phyloP scores from a whole-genome alignment of 2,888 invertebrate species.

The Keiferia lycopersicella region DNA sequence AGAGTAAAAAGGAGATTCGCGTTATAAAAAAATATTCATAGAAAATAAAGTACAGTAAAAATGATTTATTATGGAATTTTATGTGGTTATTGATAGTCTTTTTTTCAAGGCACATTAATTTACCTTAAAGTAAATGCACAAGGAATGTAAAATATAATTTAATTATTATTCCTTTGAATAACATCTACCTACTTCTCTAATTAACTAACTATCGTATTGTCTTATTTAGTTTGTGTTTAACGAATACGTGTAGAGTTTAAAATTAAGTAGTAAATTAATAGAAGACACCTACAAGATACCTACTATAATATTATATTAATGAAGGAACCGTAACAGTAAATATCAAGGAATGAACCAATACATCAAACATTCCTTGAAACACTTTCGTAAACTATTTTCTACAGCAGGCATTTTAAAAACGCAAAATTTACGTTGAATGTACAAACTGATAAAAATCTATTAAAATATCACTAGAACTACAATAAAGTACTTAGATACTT shows the following conservation, averaged over 20 bases:
- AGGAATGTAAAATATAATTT: slow-evolving; percentile 2
- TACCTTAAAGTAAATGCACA: slow-evolving; percentile 1
- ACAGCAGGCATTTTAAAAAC: no score
- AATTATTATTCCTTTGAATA: neutral
- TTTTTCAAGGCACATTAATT: slow-evolving; percentile 5
- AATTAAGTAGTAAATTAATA: neutral
- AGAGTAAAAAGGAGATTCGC: neutral
- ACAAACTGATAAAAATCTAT: no score
- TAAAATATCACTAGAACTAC: neutral
- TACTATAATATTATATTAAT: neutral
- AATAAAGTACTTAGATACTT: neutral
- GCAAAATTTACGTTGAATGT: no score
- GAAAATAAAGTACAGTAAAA: neutral
- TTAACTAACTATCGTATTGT: neutral
- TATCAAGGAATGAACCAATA: no score
- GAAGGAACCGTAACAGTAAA: neutral
- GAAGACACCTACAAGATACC: no score
- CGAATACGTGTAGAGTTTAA: neutral
- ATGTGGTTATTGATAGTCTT: neutral
- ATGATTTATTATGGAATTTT: slow-evolving; percentile 13
- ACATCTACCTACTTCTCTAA: neutral
- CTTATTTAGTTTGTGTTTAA: neutral
- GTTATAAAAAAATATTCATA: neutral
- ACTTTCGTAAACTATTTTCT: no score
- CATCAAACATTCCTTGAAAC: no score